Percentiles rank a stretch among this genome's conserved stretches.
Evolutionary conservation across 2,113 vertebrate species (phyloP).

Genomic region (Hippocampus zosterae): DNA sequence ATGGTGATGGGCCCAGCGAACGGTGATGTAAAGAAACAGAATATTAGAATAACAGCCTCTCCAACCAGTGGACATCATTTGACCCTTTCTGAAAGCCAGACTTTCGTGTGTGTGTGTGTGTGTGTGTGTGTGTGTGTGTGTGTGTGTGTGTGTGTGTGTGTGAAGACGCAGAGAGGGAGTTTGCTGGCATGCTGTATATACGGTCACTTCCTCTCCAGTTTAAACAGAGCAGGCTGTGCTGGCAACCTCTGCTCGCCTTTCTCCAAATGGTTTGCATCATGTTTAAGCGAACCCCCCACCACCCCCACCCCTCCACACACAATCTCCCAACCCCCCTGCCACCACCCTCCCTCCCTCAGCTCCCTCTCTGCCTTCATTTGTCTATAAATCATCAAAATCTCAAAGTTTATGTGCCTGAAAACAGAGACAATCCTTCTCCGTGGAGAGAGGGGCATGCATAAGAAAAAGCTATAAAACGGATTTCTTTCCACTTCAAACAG

Average conservation of each 20-base stretch:
- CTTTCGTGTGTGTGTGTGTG: constrained; percentile 40
- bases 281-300: constrained; percentile 87
- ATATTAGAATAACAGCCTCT: constrained; percentile 75
- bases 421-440: constrained; percentile 53
- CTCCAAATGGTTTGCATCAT: constrained; percentile 99
- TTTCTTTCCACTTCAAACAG: constrained; percentile 61
- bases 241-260: constrained; percentile 83
- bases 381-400: constrained; percentile 79
- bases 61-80: constrained; percentile 78
- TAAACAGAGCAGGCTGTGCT: constrained; percentile 99
- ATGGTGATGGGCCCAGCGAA: constrained; percentile 60
- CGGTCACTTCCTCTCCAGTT: constrained; percentile 99
- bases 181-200: constrained; percentile 98
- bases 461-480: constrained; percentile 67
- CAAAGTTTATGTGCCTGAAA: constrained; percentile 72
- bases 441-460: constrained; percentile 61
- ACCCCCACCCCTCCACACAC: constrained; percentile 42
- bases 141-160: constrained; percentile 9
- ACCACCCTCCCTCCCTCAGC: constrained; percentile 49
- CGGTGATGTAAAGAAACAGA: constrained; percentile 77
- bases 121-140: constrained; percentile 24
- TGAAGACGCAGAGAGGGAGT: constrained; percentile 69
- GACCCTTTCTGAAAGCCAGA: constrained; percentile 64
- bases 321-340: constrained; percentile 59
- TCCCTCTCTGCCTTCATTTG: constrained; percentile 62